Percentiles rank a stretch among this genome's conserved stretches.
phyloP scores from a whole-genome alignment of 2,888 invertebrate genomes.

The Athalia rosae region DNA sequence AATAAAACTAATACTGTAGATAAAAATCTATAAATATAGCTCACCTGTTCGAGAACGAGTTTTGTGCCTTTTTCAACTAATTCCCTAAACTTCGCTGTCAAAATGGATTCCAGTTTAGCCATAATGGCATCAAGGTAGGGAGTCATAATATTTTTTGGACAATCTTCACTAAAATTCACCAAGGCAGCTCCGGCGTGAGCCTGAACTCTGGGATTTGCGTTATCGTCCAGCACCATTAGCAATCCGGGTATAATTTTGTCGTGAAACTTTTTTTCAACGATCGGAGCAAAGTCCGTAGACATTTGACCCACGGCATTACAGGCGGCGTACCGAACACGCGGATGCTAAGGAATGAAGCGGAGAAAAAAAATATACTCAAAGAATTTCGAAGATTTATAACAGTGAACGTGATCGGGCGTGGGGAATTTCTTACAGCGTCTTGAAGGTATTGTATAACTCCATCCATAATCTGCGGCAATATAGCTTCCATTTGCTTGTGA shows the following conservation, averaged over 20 bases:
- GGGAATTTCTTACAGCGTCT: constrained; percentile 81
- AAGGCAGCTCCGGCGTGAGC: constrained; percentile 93
- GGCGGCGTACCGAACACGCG: constrained; percentile 95
- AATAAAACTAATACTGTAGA: constrained; percentile 7
- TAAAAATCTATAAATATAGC: not conserved
- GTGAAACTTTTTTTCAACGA: constrained; percentile 98
- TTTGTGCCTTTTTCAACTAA: constrained; percentile 95
- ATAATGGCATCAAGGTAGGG: constrained; percentile 94
- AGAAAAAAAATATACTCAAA: constrained; percentile 44
- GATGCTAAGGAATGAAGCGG: constrained; percentile 79
- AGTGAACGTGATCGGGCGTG: not conserved
- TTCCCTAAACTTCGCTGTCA: constrained; percentile 95
- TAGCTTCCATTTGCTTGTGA: constrained; percentile 97
- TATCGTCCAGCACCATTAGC: constrained; percentile 91
- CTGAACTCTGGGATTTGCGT: constrained; percentile 92
- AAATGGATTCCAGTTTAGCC: constrained; percentile 90
- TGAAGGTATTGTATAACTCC: constrained; percentile 90
- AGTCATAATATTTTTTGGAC: constrained; percentile 94
- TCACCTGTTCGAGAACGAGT: constrained; percentile 92
- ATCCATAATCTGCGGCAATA: constrained; percentile 94
- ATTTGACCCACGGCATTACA: constrained; percentile 99
- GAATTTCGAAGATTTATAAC: not conserved
- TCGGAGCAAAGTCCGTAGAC: constrained; percentile 98
- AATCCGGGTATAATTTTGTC: constrained; percentile 95
- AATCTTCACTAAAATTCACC: constrained; percentile 99